These are phyloP conservation scores for Falco novaeseelandiae DNA, from an alignment of 2,797 vertebrate species.

Conservation along the genomic window DNA sequence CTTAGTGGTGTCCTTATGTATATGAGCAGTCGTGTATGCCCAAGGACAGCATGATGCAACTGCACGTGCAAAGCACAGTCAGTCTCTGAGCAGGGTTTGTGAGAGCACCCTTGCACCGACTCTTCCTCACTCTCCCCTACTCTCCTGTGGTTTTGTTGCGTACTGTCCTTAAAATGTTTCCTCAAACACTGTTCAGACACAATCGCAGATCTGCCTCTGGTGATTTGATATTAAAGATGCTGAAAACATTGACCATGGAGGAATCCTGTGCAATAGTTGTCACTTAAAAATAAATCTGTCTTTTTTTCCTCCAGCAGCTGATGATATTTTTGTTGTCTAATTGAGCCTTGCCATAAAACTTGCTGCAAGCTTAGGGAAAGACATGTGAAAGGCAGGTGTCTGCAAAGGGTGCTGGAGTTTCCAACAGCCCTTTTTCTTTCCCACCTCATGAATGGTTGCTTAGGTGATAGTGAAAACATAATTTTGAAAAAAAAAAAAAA, in stretches of 20 bases:
- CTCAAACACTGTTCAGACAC: neutral
- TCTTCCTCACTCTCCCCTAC: neutral
- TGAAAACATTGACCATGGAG: neutral
- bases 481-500: neutral
- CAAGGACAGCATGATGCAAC: neutral
- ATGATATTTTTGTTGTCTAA: neutral
- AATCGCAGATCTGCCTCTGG: neutral
- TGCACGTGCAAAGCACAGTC: neutral
- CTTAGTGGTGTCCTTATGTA: too few species aligned
- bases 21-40: neutral
- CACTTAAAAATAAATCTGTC: too few species aligned
- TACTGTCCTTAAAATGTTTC: neutral
- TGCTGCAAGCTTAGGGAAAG: neutral
- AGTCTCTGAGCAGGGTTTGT: neutral
- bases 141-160: neutral
- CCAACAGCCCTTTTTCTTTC: neutral
- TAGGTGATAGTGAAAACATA: neutral
- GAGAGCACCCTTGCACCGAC: neutral
- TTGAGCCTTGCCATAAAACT: neutral
- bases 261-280: neutral
- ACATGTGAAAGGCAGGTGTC: neutral
- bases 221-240: neutral
- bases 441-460: neutral
- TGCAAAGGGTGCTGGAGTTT: neutral
- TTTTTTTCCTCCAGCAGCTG: neutral